Base-by-base conservation (phyloP, 2,113 vertebrate genomes). In the Brachionichthys hirsutus region DNA sequence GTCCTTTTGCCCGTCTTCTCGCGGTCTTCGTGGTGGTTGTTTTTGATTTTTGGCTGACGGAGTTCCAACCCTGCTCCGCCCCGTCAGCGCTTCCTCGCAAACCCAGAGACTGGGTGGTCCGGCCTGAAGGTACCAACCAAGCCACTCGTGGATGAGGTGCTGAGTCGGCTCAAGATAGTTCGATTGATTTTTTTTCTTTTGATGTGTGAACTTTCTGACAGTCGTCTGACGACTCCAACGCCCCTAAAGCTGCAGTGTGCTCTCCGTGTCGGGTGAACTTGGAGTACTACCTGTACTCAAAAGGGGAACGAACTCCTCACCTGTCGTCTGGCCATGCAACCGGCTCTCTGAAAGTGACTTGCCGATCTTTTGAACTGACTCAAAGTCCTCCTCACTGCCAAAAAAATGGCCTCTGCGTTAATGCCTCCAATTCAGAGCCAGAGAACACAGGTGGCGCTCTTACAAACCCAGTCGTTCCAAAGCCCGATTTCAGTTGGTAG, bases 31-130 rank as follows among this genome's bases (percentile, higher is more conserved):
- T 63, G 46, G 46, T 67, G 47, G 47, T 69, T 63, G 35, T 76
- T 77, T 71, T 67, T 46, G 38, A 3, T 80, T 11, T 20, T 38
- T 64, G 65, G 34, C 64, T 51, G 60, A 58, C 2, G 16, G 68
- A 73, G 58, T 75, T 47, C 63, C 47, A 55, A n/a, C n/a, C n/a
- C n/a, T n/a, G n/a, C n/a, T n/a, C n/a, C n/a, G 49, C 52, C 77
- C 54, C 62, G 65, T 54, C 82, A 76, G 86, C 83, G 83, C 75
- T 87, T 88, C 73, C 64, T 87, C 62, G 74, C 52, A 68, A 45
- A 53, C 34, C 69, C 46, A 82, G 65, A 73, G 54, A 76, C 35
- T 58, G 45, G 48, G 9, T 13, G 36, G 51, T 40, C 40, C 57
- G 52, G 53, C 40, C 53, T 38, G 36, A 38, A 10, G 49, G 36